Evolutionary conservation across 2,888 invertebrate genomes (phyloP).

Genomic region (Meteorus colon): DNA sequence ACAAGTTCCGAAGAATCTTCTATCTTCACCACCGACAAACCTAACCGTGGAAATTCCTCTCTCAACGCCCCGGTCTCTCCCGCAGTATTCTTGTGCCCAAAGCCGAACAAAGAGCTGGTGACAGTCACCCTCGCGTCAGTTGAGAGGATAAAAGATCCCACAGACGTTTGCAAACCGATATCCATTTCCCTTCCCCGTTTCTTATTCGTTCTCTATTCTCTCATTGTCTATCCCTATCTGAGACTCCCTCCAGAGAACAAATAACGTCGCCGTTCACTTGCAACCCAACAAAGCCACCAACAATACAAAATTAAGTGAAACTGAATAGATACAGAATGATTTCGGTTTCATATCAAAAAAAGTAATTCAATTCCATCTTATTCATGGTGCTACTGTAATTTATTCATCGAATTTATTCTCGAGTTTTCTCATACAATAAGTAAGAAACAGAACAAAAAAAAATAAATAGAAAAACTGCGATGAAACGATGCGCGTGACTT

Average conservation of each 20-base stretch:
- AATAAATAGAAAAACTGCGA: slow-evolving; percentile 24
- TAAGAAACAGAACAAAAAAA: background rate
- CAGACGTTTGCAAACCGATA: slow-evolving; percentile 42
- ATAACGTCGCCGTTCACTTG: background rate
- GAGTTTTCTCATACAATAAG: slow-evolving; percentile 28
- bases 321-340: slow-evolving; percentile 1
- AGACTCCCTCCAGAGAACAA: background rate
- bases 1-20: slow-evolving; percentile 32
- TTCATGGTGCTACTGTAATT: slow-evolving; percentile 21
- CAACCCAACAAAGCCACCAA: background rate
- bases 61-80: background rate
- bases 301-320: slow-evolving; percentile 5
- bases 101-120: slow-evolving; percentile 26
- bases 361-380: slow-evolving; percentile 10
- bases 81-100: slow-evolving; percentile 8
- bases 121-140: slow-evolving; percentile 36
- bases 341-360: background rate
- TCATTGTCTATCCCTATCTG: background rate
- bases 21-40: slow-evolving; percentile 39
- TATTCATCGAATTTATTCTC: slow-evolving; percentile 39
- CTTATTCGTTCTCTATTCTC: slow-evolving; percentile 5
- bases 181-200: slow-evolving; percentile 9
- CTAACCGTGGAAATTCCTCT: slow-evolving; percentile 25
- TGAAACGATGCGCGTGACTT: slow-evolving; percentile 25
- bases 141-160: slow-evolving; percentile 40